These are phyloP conservation scores for Rotaria magnacalcarata DNA, from an alignment of 2,888 invertebrate species.

Conservation along the genomic window DNA sequence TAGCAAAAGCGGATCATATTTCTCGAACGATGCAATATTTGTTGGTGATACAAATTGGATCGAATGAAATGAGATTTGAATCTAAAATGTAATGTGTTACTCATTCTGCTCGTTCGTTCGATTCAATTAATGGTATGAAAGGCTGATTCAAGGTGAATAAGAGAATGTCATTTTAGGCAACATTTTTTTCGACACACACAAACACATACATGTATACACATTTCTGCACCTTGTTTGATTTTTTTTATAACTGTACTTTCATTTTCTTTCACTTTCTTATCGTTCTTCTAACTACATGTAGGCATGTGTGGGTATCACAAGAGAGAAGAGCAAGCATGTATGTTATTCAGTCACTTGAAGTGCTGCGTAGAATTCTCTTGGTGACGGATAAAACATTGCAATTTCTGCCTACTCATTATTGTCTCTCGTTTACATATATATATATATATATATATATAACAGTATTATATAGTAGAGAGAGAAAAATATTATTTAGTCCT, in stretches of 20 bases:
- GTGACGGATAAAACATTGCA: not conserved
- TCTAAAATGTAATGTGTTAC: not conserved
- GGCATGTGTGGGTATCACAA: not conserved
- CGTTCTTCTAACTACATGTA: not conserved
- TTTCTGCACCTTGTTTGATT: not conserved
- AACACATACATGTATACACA: not conserved
- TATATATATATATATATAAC: not conserved
- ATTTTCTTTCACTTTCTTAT: not conserved
- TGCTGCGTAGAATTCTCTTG: not conserved
- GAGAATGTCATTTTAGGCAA: constrained; percentile 14
- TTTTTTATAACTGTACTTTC: not conserved
- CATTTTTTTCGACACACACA: constrained; percentile 15
- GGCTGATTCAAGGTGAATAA: not conserved
- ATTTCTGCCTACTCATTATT: not conserved
- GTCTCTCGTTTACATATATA: not conserved
- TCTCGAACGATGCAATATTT: not conserved
- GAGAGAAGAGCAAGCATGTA: not conserved
- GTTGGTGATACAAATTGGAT: constrained; percentile 14
- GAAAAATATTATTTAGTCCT: not conserved
- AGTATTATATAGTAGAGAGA: not conserved
- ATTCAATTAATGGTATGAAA: not conserved
- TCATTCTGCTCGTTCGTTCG: not conserved
- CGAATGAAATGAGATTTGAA: constrained; percentile 15
- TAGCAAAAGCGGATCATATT: not conserved
- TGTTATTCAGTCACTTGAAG: not conserved